These are phyloP conservation scores for Andricus quercusramuli DNA, from an alignment of 2,888 invertebrate species.

Conservation along the genomic window DNA sequence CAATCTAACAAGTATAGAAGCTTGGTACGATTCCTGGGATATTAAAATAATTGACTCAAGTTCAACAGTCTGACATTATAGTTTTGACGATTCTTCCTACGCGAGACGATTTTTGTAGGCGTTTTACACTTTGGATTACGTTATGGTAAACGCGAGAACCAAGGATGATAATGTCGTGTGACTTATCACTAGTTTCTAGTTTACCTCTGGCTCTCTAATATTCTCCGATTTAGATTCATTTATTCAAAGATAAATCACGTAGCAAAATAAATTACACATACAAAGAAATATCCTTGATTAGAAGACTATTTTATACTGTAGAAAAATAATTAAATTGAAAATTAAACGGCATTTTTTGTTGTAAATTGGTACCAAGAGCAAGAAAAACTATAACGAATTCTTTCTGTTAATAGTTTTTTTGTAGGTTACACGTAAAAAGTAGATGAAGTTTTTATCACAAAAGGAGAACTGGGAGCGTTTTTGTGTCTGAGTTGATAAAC, in stretches of 20 bases:
- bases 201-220: background rate
- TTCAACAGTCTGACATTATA: background rate
- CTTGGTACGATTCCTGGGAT: background rate
- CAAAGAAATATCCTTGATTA: background rate
- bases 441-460: background rate
- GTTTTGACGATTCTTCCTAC: background rate
- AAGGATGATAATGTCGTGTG: slow-evolving; percentile 3
- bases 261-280: background rate
- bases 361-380: background rate
- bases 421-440: background rate
- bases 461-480: background rate
- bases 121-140: background rate
- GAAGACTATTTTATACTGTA: background rate
- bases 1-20: background rate
- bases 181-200: background rate
- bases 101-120: slow-evolving; percentile 6
- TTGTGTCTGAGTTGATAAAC: background rate
- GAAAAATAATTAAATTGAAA: background rate
- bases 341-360: background rate
- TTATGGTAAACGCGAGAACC: slow-evolving; percentile 6
- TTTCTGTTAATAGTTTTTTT: background rate
- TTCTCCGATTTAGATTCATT: background rate
- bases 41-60: slow-evolving; percentile 1
- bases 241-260: background rate
- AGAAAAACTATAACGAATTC: background rate